Conservation (phyloP, 2,797 vertebrate species). For the Geotrypetes seraphini region DNA sequence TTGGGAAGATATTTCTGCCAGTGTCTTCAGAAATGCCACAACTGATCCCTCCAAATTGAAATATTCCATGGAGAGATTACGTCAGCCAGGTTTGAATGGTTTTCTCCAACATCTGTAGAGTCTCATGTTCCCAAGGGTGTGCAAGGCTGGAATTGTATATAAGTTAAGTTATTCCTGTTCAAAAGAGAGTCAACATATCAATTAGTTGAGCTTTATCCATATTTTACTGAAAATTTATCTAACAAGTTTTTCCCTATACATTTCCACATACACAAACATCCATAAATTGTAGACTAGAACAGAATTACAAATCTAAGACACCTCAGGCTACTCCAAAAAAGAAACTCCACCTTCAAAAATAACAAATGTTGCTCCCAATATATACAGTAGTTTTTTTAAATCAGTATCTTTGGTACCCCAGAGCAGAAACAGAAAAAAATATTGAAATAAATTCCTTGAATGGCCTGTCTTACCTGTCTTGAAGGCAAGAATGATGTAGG, state of each 20-base stretch:
- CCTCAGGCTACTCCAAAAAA: too few relatives aligned
- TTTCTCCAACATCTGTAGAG: slow-evolving; percentile 49
- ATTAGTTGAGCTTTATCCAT: too few relatives aligned
- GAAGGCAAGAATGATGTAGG: slow-evolving; percentile 6
- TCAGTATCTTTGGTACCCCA: too few relatives aligned
- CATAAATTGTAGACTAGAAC: too few relatives aligned
- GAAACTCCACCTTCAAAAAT: slow-evolving; percentile 23
- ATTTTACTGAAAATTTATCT: too few relatives aligned
- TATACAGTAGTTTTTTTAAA: too few relatives aligned
- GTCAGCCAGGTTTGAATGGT: slow-evolving; percentile 55
- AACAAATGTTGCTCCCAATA: slow-evolving; percentile 19
- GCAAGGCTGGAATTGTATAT: slow-evolving; percentile 44
- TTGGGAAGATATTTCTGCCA: slow-evolving; percentile 62
- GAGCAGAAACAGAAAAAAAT: slow-evolving; percentile 11
- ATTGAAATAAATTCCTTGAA: slow-evolving; percentile 10
- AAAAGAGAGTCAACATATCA: too few relatives aligned
- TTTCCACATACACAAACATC: too few relatives aligned
- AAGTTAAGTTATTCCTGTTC: slow-evolving; percentile 64
- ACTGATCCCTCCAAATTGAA: slow-evolving; percentile 51
- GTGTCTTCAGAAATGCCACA: slow-evolving; percentile 53
- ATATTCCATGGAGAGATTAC: slow-evolving; percentile 52
- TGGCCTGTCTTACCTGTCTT: slow-evolving; percentile 12
- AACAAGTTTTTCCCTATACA: too few relatives aligned
- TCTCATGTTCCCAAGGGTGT: slow-evolving; percentile 53
- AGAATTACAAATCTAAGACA: too few relatives aligned